Evolutionary conservation across 2,113 vertebrate species (phyloP).

Genomic region (Xiphophorus couchianus): DNA sequence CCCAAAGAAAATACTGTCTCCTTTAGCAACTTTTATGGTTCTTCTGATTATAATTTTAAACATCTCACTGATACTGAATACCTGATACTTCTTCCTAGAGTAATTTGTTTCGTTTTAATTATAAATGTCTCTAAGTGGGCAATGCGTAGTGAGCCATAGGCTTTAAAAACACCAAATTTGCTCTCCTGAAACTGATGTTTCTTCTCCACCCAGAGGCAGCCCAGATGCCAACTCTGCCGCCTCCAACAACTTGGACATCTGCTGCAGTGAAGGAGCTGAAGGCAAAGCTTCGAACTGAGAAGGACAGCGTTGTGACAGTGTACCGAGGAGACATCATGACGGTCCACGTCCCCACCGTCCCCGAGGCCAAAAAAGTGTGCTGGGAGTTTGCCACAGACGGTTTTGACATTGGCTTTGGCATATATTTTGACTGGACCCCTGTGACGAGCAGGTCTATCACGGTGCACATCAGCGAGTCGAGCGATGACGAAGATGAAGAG

Average conservation of each 20-base stretch:
- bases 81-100: too few relatives aligned
- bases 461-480: slow-evolving; percentile 97
- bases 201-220: slow-evolving; percentile 71
- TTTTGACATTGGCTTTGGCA: slow-evolving; percentile 97
- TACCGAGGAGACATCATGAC: slow-evolving; percentile 96
- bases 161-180: neutral
- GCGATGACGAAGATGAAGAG: slow-evolving; percentile 97
- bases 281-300: slow-evolving; percentile 87
- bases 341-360: slow-evolving; percentile 92
- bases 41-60: too few relatives aligned
- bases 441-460: slow-evolving; percentile 93
- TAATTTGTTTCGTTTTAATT: slow-evolving; percentile 25
- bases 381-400: slow-evolving; percentile 98
- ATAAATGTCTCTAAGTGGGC: neutral
- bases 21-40: too few relatives aligned
- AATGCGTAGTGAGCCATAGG: neutral
- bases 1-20: too few relatives aligned
- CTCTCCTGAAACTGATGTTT: slow-evolving; percentile 11
- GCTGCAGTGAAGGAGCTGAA: slow-evolving; percentile 92
- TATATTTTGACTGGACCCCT: slow-evolving; percentile 96
- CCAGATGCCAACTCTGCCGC: slow-evolving; percentile 85
- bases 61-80: too few relatives aligned
- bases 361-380: slow-evolving; percentile 91
- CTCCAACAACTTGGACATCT: slow-evolving; percentile 90
- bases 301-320: slow-evolving; percentile 90